phyloP scores from a whole-genome alignment of 2,797 vertebrate species.

The Leptoclinus maculatus region DNA sequence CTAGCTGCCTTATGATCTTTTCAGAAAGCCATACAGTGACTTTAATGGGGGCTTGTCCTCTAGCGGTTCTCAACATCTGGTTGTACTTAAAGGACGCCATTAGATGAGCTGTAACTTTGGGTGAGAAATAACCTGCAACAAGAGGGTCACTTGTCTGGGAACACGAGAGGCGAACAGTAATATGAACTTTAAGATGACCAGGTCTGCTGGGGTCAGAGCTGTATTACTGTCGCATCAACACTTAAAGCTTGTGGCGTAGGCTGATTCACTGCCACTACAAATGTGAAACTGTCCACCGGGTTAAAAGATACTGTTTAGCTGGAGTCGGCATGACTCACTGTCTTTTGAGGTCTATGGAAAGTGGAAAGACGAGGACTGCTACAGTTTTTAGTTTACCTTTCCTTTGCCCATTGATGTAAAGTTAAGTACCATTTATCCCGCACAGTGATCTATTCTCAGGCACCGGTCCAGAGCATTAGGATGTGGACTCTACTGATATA shows the following conservation, averaged over 20 bases:
- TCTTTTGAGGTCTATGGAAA: conserved; percentile 16
- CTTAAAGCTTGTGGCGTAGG: conserved; percentile 5
- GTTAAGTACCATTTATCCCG: conserved; percentile 61
- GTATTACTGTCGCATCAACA: conserved; percentile 47
- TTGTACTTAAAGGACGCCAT: conserved; percentile 62
- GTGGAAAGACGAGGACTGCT: conserved; percentile 17
- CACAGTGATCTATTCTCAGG: conserved; percentile 60
- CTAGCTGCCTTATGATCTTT: conserved; percentile 27
- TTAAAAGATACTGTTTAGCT: conserved; percentile 36
- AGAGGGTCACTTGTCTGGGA: conserved; percentile 64
- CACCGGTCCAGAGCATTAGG: conserved; percentile 45
- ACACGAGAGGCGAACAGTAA: conserved; percentile 57
- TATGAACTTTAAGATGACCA: conserved; percentile 64
- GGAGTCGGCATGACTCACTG: conserved; percentile 41
- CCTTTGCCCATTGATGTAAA: conserved; percentile 28
- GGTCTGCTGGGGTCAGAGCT: conserved; percentile 38
- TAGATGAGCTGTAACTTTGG: conserved; percentile 62
- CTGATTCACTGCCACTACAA: conserved; percentile 49
- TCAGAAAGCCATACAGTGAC: conserved; percentile 29
- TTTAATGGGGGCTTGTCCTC: conserved; percentile 47
- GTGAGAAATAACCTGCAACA: conserved; percentile 64
- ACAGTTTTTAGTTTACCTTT: conserved; percentile 35
- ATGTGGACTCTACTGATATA: conserved; percentile 65
- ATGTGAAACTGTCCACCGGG: conserved; percentile 17
- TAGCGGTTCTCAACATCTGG: conserved; percentile 71